These are phyloP conservation scores for Eledone cirrhosa DNA, from an alignment of 2,888 invertebrate species.

Conservation along the genomic window DNA sequence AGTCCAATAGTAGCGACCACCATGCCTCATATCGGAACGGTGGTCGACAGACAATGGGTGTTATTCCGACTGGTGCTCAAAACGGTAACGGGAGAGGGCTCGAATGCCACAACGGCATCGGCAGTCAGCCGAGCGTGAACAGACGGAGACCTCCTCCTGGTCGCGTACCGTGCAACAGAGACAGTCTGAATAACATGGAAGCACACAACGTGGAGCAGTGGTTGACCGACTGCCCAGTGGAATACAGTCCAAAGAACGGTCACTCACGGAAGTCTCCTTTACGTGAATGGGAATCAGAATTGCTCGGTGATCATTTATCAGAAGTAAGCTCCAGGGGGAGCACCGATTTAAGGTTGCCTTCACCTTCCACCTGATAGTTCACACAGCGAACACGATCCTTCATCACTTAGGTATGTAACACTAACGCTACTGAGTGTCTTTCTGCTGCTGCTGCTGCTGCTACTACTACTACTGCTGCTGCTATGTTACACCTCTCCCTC, in stretches of 20 bases:
- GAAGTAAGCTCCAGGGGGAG: conserved; percentile 16
- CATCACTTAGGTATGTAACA: conserved; percentile 39
- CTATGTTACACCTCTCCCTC: no score
- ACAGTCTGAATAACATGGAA: neutral
- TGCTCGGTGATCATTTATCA: conserved; percentile 14
- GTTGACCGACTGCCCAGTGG: conserved; percentile 4
- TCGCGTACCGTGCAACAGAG: neutral
- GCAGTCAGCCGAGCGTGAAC: no score
- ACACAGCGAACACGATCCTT: conserved; percentile 50
- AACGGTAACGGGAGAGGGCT: no score
- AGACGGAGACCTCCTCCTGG: no score
- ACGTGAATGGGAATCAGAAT: conserved; percentile 13
- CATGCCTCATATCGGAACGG: no score
- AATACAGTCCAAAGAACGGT: conserved; percentile 17
- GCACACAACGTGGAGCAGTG: conserved; percentile 5
- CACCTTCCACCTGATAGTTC: conserved; percentile 54
- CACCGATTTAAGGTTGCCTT: conserved; percentile 40
- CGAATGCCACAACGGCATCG: no score
- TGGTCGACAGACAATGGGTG: no score
- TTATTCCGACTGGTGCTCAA: no score
- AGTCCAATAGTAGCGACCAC: no score
- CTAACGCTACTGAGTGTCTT: neutral
- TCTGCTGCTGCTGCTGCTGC: no score
- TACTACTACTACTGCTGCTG: no score
- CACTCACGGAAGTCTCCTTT: neutral